Percentiles rank a stretch among this genome's conserved stretches.
These are phyloP conservation scores for Zeus faber DNA, from an alignment of 2,113 vertebrate species.

Conservation along the genomic window DNA sequence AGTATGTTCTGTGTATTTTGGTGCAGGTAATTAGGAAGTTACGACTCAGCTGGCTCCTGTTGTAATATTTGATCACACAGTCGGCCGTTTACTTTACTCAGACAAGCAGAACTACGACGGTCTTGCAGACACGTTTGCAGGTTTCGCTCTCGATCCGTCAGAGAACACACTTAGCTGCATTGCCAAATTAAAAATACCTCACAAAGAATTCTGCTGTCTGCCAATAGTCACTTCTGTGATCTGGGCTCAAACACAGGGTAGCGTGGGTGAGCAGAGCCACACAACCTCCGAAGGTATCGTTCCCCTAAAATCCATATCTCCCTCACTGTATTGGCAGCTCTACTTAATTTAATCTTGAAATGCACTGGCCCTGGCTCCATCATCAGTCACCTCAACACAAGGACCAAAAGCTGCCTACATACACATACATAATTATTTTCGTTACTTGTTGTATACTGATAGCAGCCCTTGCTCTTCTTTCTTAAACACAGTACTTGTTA, in stretches of 20 bases:
- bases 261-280: not conserved
- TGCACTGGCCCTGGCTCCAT: conserved; percentile 1
- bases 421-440: not conserved
- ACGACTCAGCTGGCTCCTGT: conserved; percentile 31
- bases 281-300: not conserved
- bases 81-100: conserved; percentile 23
- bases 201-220: conserved; percentile 8
- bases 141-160: conserved; percentile 3
- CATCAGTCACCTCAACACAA: not conserved
- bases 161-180: conserved; percentile 13
- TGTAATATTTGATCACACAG: conserved; percentile 24
- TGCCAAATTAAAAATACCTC: conserved; percentile 14
- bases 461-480: no score
- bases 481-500: no score
- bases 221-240: not conserved
- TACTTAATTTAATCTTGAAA: conserved; percentile 12
- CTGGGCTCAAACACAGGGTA: not conserved
- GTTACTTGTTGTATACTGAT: no score
- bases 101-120: conserved; percentile 14
- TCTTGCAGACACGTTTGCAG: conserved; percentile 5
- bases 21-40: conserved; percentile 14
- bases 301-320: conserved; percentile 11
- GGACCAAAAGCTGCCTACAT: not conserved
- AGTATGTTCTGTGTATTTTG: conserved; percentile 6
- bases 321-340: conserved; percentile 6